A percentile compares a stretch with the other conserved stretches of the same genome.
These are phyloP conservation scores for Drosophila santomea DNA, from an alignment of 1,140 invertebrate species.

Conservation along the genomic window DNA sequence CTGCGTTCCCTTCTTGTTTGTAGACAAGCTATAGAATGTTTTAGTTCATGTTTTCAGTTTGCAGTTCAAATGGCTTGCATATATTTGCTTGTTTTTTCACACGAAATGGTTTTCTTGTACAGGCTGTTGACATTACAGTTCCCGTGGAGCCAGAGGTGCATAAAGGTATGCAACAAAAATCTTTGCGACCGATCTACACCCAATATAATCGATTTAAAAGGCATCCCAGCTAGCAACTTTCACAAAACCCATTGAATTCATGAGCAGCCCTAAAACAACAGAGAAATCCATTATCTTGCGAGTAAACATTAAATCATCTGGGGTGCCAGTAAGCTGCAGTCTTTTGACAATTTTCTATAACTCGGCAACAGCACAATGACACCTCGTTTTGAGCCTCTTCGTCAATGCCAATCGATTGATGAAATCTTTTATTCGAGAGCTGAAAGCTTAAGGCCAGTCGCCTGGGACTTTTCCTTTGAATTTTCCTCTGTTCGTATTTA, in stretches of 20 bases:
- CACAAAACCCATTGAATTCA: slow-evolving; percentile 1
- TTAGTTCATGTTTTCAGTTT: slow-evolving; percentile 4
- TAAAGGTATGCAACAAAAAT: too few relatives aligned
- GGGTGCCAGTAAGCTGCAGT: slow-evolving; percentile 50
- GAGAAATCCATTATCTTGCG: slow-evolving; percentile 28
- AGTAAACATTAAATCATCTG: slow-evolving; percentile 30
- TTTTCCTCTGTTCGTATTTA: slow-evolving; percentile 9
- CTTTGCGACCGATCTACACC: too few relatives aligned
- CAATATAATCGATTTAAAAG: neutral
- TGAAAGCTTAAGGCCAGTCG: slow-evolving; percentile 3
- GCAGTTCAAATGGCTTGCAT: slow-evolving; percentile 22
- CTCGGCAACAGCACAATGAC: slow-evolving; percentile 13
- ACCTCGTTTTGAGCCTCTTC: slow-evolving; percentile 27
- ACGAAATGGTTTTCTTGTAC: neutral
- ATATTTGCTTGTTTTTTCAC: neutral
- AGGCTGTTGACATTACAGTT: too few relatives aligned
- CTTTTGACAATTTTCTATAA: slow-evolving; percentile 12
- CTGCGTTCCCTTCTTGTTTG: neutral
- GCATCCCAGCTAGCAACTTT: neutral
- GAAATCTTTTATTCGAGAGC: slow-evolving; percentile 9
- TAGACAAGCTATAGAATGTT: neutral
- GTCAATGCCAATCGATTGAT: slow-evolving; percentile 36
- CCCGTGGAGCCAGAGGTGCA: too few relatives aligned
- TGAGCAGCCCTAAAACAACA: slow-evolving; percentile 8
- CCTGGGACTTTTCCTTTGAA: neutral